Conservation (phyloP, 2,113 vertebrate genomes). For the Plecotus auritus region DNA sequence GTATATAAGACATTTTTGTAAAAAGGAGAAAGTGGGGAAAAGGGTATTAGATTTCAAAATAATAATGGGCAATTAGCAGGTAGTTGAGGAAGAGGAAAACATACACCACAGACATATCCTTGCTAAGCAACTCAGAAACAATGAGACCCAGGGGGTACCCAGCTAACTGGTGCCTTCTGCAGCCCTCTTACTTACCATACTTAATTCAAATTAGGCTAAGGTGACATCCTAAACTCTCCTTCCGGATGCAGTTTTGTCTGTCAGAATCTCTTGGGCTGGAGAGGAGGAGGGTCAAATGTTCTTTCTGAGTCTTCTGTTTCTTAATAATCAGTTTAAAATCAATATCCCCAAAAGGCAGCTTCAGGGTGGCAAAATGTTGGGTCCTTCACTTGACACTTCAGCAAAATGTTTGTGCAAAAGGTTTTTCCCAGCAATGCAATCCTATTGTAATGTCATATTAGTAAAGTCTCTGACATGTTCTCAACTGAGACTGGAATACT, state of each 20-base stretch:
- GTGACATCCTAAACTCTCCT: not conserved
- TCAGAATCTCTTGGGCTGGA: not conserved
- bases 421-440: not conserved
- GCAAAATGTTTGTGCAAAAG: not conserved
- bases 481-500: not conserved
- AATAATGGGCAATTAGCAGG: not conserved
- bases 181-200: not conserved
- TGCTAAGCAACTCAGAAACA: not conserved
- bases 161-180: not conserved
- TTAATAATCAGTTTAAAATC: not conserved
- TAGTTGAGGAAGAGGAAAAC: not conserved
- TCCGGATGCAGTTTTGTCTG: not conserved
- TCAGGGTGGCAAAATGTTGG: not conserved
- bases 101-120: not conserved
- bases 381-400: not conserved
- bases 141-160: not conserved
- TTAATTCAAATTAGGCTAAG: not conserved
- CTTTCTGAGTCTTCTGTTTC: not conserved
- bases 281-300: not conserved
- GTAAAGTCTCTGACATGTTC: not conserved
- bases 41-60: not conserved
- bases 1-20: not conserved
- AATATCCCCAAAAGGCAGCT: not conserved
- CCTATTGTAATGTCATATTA: not conserved
- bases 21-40: not conserved